phyloP scores from a whole-genome alignment of 1,140 invertebrate species.

The Danaus melanippus region DNA sequence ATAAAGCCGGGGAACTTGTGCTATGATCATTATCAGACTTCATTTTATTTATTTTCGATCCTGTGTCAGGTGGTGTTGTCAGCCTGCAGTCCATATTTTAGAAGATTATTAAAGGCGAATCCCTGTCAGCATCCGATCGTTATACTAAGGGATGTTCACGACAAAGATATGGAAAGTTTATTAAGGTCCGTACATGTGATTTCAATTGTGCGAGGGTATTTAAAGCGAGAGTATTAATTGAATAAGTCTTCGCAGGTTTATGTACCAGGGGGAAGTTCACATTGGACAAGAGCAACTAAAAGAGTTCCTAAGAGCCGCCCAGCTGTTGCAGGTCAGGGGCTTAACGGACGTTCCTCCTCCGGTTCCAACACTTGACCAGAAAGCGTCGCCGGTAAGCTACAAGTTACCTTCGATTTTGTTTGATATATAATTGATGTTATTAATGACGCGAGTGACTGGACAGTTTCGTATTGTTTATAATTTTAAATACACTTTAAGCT shows the following conservation, averaged over 20 bases:
- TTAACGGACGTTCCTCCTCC: slow-evolving; percentile 87
- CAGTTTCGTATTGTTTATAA: too few species aligned
- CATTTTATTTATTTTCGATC: background rate
- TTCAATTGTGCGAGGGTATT: slow-evolving; percentile 1
- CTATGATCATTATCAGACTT: too few species aligned
- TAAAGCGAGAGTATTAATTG: slow-evolving; percentile 1
- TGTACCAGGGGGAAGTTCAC: slow-evolving; percentile 96
- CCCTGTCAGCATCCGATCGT: slow-evolving; percentile 95
- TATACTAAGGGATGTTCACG: slow-evolving; percentile 89
- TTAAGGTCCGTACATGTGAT: slow-evolving; percentile 75
- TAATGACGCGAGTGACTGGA: too few species aligned
- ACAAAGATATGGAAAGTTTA: slow-evolving; percentile 91
- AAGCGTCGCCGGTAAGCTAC: slow-evolving; percentile 58
- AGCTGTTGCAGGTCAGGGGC: slow-evolving; percentile 91
- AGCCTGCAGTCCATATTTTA: slow-evolving; percentile 93
- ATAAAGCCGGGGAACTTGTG: too few species aligned
- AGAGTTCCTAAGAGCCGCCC: slow-evolving; percentile 91
- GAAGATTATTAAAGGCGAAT: slow-evolving; percentile 90
- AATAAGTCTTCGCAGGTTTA: slow-evolving; percentile 76
- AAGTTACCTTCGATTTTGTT: background rate
- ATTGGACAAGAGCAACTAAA: slow-evolving; percentile 91
- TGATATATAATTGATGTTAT: too few species aligned
- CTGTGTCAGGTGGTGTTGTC: slow-evolving; percentile 80
- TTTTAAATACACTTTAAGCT: too few species aligned
- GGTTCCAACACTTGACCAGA: slow-evolving; percentile 66